These are phyloP conservation scores for Pediacus dermestoides DNA, from an alignment of 2,888 invertebrate genomes.

Conservation along the genomic window DNA sequence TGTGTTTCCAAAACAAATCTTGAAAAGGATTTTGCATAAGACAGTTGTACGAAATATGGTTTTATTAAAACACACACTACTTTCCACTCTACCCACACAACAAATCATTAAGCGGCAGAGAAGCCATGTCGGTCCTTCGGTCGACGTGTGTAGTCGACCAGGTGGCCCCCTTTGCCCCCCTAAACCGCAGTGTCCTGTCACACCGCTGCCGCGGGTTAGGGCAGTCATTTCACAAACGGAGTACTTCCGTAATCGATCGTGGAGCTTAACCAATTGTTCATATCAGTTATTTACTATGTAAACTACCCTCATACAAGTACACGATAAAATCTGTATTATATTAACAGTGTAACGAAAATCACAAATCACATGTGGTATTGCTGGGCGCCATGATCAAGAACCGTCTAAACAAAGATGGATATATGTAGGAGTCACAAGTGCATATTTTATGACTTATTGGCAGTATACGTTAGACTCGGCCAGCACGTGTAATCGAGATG, in stretches of 20 bases:
- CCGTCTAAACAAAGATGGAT: slow-evolving; percentile 24
- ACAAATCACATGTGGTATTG: slow-evolving; percentile 24
- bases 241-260: slow-evolving; percentile 22
- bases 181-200: slow-evolving; percentile 12
- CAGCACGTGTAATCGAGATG: no score
- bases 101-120: slow-evolving; percentile 25
- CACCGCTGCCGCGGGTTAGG: slow-evolving; percentile 22
- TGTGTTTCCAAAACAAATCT: no score
- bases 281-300: slow-evolving; percentile 25
- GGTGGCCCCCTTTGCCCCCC: slow-evolving; percentile 18
- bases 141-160: slow-evolving; percentile 28
- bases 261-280: slow-evolving; percentile 21
- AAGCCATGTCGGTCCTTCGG: slow-evolving; percentile 23
- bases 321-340: slow-evolving; percentile 20
- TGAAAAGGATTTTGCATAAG: slow-evolving; percentile 15
- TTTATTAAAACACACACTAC: slow-evolving; percentile 22
- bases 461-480: no score
- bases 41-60: slow-evolving; percentile 17
- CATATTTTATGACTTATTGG: slow-evolving; percentile 44
- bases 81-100: slow-evolving; percentile 25
- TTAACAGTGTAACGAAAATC: slow-evolving; percentile 20
- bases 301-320: slow-evolving; percentile 24
- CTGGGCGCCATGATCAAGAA: slow-evolving; percentile 28
- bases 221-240: slow-evolving; percentile 24
- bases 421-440: slow-evolving; percentile 33